A percentile compares a stretch with the other conserved stretches of the same genome.
Evolutionary conservation across 2,888 invertebrate genomes (phyloP).

Genomic region (Macroteleia sp.): DNA sequence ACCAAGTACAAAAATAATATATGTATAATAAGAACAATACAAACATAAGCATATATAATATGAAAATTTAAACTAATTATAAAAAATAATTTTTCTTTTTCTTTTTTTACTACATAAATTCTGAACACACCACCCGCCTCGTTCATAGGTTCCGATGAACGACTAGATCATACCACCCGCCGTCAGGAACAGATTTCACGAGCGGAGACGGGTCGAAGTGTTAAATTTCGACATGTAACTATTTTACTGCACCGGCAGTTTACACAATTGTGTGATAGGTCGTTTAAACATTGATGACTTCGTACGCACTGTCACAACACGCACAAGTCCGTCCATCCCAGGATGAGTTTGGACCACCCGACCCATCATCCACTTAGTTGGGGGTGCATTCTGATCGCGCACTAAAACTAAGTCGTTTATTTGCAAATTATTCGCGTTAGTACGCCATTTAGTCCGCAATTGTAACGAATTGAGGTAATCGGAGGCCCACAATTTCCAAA

Average conservation of each 20-base stretch:
- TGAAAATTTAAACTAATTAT: no score
- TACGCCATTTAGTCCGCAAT: background rate
- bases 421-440: background rate
- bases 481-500: constrained; percentile 3
- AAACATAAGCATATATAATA: no score
- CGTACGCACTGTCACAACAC: background rate
- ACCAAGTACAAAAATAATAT: no score
- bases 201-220: no score
- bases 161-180: no score
- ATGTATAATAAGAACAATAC: no score
- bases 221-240: no score
- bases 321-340: background rate
- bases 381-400: background rate
- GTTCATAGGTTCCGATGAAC: no score
- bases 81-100: no score
- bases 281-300: background rate
- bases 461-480: background rate
- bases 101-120: no score
- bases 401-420: background rate
- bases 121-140: no score
- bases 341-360: background rate
- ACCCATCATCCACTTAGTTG: background rate
- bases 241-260: background rate
- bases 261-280: background rate
- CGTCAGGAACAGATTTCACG: no score